Evolutionary conservation across 2,888 invertebrate species (phyloP).

Genomic region (Pasiphila rectangulata): DNA sequence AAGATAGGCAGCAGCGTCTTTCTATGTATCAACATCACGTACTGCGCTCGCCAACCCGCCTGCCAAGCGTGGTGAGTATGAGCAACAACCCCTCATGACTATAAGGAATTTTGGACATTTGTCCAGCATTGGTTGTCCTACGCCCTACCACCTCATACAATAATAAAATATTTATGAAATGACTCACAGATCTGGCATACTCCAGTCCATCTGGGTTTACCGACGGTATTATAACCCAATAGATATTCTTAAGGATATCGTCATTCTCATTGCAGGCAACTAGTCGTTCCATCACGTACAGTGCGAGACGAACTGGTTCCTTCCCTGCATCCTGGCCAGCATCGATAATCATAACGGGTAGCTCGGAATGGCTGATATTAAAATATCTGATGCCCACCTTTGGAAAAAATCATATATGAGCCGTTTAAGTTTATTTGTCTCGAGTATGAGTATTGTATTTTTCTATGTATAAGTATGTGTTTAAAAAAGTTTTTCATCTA

Average conservation of each 20-base stretch:
- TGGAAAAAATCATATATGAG: neutral
- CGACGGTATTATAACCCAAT: slow-evolving; percentile 64
- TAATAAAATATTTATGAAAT: neutral
- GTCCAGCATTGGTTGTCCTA: too few relatives aligned
- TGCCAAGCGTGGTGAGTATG: too few relatives aligned
- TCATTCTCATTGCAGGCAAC: slow-evolving; percentile 58
- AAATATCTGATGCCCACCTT: slow-evolving; percentile 12
- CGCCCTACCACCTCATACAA: too few relatives aligned
- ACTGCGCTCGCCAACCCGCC: too few relatives aligned
- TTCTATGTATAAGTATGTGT: too few relatives aligned
- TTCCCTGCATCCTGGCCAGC: slow-evolving; percentile 62
- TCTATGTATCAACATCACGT: too few relatives aligned
- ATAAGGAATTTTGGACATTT: too few relatives aligned
- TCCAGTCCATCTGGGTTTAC: slow-evolving; percentile 69
- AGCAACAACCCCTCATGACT: too few relatives aligned
- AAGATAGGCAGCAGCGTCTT: too few relatives aligned
- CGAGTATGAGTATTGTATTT: too few relatives aligned
- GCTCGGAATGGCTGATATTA: neutral
- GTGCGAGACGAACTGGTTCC: slow-evolving; percentile 51
- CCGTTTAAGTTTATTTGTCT: too few relatives aligned
- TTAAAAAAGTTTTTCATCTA: too few relatives aligned
- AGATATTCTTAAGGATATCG: slow-evolving; percentile 48
- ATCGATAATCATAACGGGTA: slow-evolving; percentile 59
- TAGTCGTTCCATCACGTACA: slow-evolving; percentile 61
- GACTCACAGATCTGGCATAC: slow-evolving; percentile 54